Evolutionary conservation across 37 sponge, comb jelly and placozoan genomes (phyloP), one percentile per base, ranked within the genome.

Genomic region (Cliona cf. orientalis): DNA sequence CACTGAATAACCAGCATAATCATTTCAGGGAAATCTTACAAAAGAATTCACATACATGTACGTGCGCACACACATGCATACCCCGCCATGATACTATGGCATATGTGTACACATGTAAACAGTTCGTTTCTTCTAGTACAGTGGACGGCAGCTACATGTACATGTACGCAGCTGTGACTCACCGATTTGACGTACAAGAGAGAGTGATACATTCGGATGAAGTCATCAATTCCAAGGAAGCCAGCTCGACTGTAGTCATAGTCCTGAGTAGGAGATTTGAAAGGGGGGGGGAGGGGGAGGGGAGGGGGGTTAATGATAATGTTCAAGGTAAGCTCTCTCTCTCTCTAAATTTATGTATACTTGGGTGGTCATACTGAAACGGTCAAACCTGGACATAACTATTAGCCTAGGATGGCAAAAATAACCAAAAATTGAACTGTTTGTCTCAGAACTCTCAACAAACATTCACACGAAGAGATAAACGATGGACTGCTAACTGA

Each of bases 181-280:
- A 93, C 93, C 68, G 45, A 38, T 33, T 80, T 75, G 35, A 84
- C 92, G 35, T 71, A 75, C 7, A 95, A 45, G 32, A 73, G 41
- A 25, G 29, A 29, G 41, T 83, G 80, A 72, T 95, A 95, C 71
- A 95, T 49, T 28, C 58, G 44, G 32, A 80, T 58, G 76, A 95
- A 95, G 32, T 84, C 92, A 12, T 91, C 89, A 61, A 83, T 74
- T 1, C 80, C 81, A 19, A 95, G 42, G 41, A 38, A 80, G 21
- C 88, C 88, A 34, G 79, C 42, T 35, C 49, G 45, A 28, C 80
- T 59, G 31, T 61, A 61, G 55, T 92, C 93, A 78, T 80, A 77
- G 21, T 92, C 89, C 93, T 92, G 43, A 12, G 33, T 9, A 29
- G 25, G 31, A 28, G 12, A 74, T 19, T 22, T 37, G 75, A 12